These are phyloP conservation scores for Conomelus anceps DNA, from an alignment of 2,888 invertebrate genomes.

Conservation along the genomic window DNA sequence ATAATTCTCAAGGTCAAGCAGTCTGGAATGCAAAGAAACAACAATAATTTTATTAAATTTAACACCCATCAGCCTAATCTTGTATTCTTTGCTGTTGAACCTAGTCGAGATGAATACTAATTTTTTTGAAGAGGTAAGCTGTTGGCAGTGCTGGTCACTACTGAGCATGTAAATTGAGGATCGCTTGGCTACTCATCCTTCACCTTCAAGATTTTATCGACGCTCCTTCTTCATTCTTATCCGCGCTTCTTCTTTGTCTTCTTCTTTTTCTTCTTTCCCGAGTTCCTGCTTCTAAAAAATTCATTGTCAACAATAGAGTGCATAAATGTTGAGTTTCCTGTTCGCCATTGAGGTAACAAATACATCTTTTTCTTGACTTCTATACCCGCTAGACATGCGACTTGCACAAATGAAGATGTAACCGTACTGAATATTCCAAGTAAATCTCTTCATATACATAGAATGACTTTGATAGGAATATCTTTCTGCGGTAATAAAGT, in stretches of 20 bases:
- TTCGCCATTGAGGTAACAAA: background rate
- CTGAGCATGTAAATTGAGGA: background rate
- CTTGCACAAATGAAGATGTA: no score
- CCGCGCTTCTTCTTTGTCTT: no score
- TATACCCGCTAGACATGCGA: no score
- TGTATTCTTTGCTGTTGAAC: background rate
- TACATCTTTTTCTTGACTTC: no score
- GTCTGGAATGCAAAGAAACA: background rate
- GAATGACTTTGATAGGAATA: no score
- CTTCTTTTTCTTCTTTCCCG: no score
- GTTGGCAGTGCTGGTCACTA: background rate
- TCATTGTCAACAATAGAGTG: background rate
- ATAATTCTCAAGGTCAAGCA: background rate
- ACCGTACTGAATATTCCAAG: no score
- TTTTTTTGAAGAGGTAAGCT: background rate
- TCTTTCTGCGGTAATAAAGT: no score
- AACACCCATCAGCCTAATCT: background rate
- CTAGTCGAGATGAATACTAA: background rate
- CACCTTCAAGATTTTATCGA: background rate
- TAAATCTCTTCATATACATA: no score
- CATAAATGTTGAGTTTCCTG: background rate
- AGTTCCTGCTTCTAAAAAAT: background rate
- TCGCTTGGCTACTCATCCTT: background rate
- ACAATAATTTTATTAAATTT: background rate
- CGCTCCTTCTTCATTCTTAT: no score